Conservation (phyloP, 2,113 vertebrate species). For the Dasypus novemcinctus region DNA sequence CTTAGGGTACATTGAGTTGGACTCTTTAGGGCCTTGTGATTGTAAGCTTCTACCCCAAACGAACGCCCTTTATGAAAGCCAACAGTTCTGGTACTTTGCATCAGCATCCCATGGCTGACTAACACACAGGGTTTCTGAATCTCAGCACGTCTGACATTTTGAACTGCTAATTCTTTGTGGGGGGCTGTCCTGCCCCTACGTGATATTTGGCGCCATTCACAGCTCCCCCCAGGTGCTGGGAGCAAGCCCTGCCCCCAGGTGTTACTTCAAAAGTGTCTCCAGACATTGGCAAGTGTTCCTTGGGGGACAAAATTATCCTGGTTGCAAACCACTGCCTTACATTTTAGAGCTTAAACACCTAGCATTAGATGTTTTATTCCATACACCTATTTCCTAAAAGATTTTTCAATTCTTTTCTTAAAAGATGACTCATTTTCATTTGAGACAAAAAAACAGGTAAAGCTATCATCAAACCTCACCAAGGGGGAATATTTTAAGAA, state of each 20-base stretch:
- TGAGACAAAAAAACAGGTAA: neutral
- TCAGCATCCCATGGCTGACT: too few species aligned
- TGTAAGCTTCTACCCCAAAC: too few species aligned
- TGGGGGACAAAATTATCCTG: neutral
- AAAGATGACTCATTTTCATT: neutral
- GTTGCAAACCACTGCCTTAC: neutral
- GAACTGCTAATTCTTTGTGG: neutral
- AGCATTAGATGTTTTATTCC: neutral
- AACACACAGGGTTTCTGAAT: neutral
- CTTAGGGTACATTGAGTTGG: too few species aligned
- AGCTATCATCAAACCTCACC: neutral
- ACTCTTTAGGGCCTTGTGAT: too few species aligned
- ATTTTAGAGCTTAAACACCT: neutral
- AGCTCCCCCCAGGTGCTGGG: neutral
- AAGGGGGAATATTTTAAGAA: neutral
- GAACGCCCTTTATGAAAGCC: too few species aligned
- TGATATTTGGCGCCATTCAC: neutral
- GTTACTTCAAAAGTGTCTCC: neutral
- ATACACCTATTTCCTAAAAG: neutral
- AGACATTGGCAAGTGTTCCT: neutral
- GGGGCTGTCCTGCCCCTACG: neutral
- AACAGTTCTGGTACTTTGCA: too few species aligned
- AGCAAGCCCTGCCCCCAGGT: fast-evolving
- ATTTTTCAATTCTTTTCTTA: neutral
- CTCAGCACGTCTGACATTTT: neutral